Conservation (phyloP, 2,797 vertebrate genomes). For the Etheostoma nigrum region DNA sequence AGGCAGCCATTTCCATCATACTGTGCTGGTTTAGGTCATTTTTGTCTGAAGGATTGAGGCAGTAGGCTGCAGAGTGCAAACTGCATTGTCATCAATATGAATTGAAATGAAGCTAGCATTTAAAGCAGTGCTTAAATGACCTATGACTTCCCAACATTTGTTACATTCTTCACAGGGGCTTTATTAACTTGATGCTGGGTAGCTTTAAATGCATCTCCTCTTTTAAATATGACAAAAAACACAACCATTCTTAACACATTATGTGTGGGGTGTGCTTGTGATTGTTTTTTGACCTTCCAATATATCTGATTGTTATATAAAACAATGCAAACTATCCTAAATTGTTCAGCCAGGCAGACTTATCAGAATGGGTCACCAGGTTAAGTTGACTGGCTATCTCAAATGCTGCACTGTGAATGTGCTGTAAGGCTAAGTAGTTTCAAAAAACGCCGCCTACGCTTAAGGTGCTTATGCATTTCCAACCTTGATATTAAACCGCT, state of each 20-base stretch:
- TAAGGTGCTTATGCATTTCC: constrained; percentile 28
- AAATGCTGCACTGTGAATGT: constrained; percentile 36
- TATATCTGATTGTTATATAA: constrained; percentile 16
- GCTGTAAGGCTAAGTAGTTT: constrained; percentile 29
- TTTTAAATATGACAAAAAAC: constrained; percentile 1
- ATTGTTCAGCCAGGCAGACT: constrained; percentile 22
- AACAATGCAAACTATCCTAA: constrained; percentile 21
- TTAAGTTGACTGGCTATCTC: constrained; percentile 53
- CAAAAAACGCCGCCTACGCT: constrained; percentile 35
- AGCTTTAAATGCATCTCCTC: background rate
- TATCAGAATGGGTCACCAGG: constrained; percentile 45
- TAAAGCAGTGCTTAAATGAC: constrained; percentile 3
- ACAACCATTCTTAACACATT: background rate
- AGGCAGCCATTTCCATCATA: background rate
- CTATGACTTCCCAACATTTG: background rate
- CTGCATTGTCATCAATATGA: background rate
- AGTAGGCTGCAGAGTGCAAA: background rate
- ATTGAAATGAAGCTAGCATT: background rate
- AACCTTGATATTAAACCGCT: constrained; percentile 31
- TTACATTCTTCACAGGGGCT: too few relatives aligned
- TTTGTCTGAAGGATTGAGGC: background rate
- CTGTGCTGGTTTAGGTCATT: background rate
- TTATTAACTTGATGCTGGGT: background rate
- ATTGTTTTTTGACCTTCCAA: constrained; percentile 8
- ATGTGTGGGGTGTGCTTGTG: constrained; percentile 5